phyloP scores from a whole-genome alignment of 35 echinoderm and acorn worm genomes.

The Heliocidaris erythrogramma region DNA sequence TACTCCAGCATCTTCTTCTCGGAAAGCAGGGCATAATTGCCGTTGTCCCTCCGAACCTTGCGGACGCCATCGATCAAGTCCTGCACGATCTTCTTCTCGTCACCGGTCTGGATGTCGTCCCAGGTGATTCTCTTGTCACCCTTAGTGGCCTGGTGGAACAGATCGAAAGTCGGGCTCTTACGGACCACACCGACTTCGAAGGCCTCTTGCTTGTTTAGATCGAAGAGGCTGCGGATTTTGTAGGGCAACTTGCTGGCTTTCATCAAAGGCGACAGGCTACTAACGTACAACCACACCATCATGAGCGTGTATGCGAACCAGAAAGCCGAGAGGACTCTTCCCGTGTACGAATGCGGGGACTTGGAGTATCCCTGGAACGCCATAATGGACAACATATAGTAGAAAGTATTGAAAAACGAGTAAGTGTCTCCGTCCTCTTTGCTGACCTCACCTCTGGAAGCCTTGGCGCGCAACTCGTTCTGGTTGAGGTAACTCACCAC shows the following conservation, averaged over 20 bases:
- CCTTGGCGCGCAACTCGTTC: constrained; percentile 60
- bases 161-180: constrained; percentile 70
- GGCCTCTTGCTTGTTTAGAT: constrained; percentile 62
- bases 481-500: constrained; percentile 60
- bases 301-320: constrained; percentile 80
- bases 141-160: constrained; percentile 60
- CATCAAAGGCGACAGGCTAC: constrained; percentile 65
- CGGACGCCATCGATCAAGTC: constrained; percentile 62
- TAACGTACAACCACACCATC: constrained; percentile 74
- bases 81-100: constrained; percentile 62
- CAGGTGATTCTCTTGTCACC: constrained; percentile 56
- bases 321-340: constrained; percentile 61
- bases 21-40: constrained; percentile 72
- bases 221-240: constrained; percentile 51
- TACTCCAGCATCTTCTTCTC: constrained; percentile 69
- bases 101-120: constrained; percentile 59
- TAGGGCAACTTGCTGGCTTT: constrained; percentile 62
- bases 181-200: constrained; percentile 74
- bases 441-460: constrained; percentile 53
- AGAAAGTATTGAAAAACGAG: constrained; percentile 60
- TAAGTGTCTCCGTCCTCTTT: constrained; percentile 66
- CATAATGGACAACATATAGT: constrained; percentile 41
- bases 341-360: constrained; percentile 60
- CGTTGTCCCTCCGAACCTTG: constrained; percentile 72
- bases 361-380: constrained; percentile 67